phyloP scores from a whole-genome alignment of 2,888 invertebrate genomes.

The Portevinia maculata region DNA sequence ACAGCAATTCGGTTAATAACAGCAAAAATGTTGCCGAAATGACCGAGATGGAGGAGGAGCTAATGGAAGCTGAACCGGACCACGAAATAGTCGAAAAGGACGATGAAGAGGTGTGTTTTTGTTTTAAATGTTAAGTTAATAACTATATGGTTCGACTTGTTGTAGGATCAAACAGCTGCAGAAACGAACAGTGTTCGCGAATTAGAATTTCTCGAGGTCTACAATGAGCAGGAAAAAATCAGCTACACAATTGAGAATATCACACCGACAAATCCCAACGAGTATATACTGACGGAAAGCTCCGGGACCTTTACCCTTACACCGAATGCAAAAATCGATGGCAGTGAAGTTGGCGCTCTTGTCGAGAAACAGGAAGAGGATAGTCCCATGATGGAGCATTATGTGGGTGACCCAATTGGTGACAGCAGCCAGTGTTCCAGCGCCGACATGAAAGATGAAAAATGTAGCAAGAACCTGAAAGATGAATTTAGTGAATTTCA shows the following conservation, averaged over 20 bases:
- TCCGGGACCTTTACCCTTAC: conserved; percentile 80
- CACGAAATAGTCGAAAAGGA: conserved; percentile 68
- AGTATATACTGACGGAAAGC: conserved; percentile 81
- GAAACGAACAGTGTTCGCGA: conserved; percentile 75
- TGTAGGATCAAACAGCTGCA: conserved; percentile 74
- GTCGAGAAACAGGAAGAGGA: conserved; percentile 77
- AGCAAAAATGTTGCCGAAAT: conserved; percentile 74
- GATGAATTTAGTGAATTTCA: conserved; percentile 71
- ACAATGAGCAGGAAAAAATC: conserved; percentile 81
- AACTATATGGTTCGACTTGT: background rate
- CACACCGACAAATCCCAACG: conserved; percentile 78
- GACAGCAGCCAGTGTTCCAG: conserved; percentile 64
- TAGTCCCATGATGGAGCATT: conserved; percentile 71
- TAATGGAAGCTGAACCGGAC: conserved; percentile 76
- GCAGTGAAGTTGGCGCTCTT: conserved; percentile 71
- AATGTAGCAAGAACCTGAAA: conserved; percentile 53
- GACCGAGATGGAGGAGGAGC: conserved; percentile 78
- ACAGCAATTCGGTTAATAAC: conserved; percentile 33
- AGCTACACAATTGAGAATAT: conserved; percentile 82
- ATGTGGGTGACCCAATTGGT: conserved; percentile 64
- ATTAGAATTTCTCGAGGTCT: conserved; percentile 81
- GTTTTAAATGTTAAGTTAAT: background rate
- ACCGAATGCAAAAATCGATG: conserved; percentile 78
- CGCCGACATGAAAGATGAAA: conserved; percentile 50
- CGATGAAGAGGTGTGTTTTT: conserved; percentile 64